Percentiles rank a stretch among this genome's conserved stretches.
Evolutionary conservation across 2,888 invertebrate species (phyloP).

Genomic region (Luffia ferchaultella): DNA sequence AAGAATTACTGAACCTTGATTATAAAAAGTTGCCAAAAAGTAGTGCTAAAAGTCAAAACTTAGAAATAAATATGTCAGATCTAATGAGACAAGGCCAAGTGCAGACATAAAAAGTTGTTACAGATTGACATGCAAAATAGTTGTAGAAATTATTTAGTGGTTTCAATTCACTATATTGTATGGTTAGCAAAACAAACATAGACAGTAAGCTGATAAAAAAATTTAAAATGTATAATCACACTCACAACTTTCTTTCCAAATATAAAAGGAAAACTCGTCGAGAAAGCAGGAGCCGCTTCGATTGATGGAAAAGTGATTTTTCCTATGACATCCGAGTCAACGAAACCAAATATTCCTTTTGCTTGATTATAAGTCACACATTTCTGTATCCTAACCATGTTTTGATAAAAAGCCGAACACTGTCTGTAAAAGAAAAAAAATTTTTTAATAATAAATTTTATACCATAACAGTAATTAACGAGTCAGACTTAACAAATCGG

Average conservation of each 20-base stretch:
- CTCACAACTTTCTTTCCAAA: conserved; percentile 79
- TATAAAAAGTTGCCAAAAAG: too few relatives aligned
- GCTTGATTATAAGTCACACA: conserved; percentile 98
- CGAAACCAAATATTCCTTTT: conserved; percentile 97
- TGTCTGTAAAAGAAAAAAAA: conserved; percentile 62
- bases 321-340: conserved; percentile 94
- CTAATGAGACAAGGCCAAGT: too few relatives aligned
- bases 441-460: too few relatives aligned
- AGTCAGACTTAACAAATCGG: not conserved
- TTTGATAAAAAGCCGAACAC: conserved; percentile 91
- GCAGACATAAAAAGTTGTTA: too few relatives aligned
- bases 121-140: too few relatives aligned
- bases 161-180: too few relatives aligned
- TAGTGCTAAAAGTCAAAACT: too few relatives aligned
- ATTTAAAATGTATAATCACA: too few relatives aligned
- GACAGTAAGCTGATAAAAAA: not conserved
- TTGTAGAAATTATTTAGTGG: too few relatives aligned
- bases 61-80: too few relatives aligned
- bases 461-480: too few relatives aligned
- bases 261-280: conserved; percentile 89
- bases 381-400: conserved; percentile 91
- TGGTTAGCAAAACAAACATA: not conserved
- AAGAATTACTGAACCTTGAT: too few relatives aligned
- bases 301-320: conserved; percentile 97
- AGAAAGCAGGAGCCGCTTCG: conserved; percentile 94